phyloP scores from a whole-genome alignment of 2,113 vertebrate genomes.

The Pterocles orientalis region DNA sequence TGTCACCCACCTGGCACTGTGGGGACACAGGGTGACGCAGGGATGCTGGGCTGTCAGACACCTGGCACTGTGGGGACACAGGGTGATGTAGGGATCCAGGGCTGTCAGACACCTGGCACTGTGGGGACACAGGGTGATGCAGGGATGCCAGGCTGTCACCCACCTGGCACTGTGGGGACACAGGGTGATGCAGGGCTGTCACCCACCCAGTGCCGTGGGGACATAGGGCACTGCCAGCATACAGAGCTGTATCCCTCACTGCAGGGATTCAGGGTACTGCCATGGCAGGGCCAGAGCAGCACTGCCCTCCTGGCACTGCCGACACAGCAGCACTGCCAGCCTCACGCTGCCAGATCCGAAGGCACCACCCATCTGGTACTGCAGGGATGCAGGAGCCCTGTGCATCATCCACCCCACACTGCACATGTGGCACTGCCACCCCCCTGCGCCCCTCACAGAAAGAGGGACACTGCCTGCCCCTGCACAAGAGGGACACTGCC shows the following conservation, averaged over 20 bases:
- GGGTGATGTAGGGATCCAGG: too few relatives aligned
- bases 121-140: background rate
- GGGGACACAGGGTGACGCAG: too few relatives aligned
- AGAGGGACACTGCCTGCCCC: background rate
- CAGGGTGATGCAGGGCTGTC: background rate
- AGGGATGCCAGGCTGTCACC: background rate
- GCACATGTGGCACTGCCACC: background rate
- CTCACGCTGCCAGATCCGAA: background rate
- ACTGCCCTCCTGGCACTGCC: background rate
- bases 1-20: background rate
- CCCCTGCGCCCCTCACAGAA: background rate
- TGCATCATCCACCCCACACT: background rate
- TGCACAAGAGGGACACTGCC: accelerated
- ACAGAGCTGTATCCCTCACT: background rate
- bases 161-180: too few relatives aligned
- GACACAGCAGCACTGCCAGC: background rate
- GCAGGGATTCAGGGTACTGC: background rate
- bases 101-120: background rate
- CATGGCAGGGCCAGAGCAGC: background rate
- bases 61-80: background rate
- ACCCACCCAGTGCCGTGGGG: background rate
- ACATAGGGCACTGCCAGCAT: background rate
- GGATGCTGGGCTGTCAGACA: background rate
- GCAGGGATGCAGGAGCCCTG: background rate
- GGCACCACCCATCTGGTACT: background rate